Evolutionary conservation across 2,797 vertebrate genomes (phyloP).

Genomic region (Myotis findleyi): DNA sequence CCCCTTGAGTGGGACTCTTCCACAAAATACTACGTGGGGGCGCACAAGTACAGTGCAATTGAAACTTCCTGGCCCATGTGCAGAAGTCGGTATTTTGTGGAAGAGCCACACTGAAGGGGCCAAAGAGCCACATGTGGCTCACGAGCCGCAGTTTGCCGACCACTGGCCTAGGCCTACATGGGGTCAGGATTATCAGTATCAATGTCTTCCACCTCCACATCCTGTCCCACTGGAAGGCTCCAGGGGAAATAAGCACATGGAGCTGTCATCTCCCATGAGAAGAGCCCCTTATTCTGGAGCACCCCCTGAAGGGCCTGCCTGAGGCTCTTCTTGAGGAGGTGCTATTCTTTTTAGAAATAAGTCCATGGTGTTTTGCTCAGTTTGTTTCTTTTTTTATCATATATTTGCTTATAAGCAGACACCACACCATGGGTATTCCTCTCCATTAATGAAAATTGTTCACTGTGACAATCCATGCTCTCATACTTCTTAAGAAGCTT

Average conservation of each 20-base stretch:
- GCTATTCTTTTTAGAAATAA: background rate
- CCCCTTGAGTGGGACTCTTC: too few species aligned
- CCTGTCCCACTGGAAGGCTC: background rate
- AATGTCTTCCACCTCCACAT: background rate
- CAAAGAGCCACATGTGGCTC: too few species aligned
- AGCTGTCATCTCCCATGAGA: background rate
- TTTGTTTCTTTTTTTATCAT: background rate
- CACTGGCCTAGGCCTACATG: fast-evolving
- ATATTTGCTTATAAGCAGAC: background rate
- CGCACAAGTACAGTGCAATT: too few species aligned
- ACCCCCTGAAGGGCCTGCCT: too few species aligned
- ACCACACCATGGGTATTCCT: background rate
- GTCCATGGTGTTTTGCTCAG: background rate
- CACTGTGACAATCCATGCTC: background rate
- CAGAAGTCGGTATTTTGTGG: too few species aligned
- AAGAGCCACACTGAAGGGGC: too few species aligned
- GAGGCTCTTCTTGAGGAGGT: background rate
- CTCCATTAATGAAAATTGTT: background rate
- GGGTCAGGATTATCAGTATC: background rate
- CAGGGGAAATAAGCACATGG: too few species aligned
- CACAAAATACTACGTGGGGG: too few species aligned
- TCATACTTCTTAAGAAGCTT: background rate
- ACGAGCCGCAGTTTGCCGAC: too few species aligned
- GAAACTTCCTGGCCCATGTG: too few species aligned
- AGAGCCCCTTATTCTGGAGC: background rate